Evolutionary conservation across 2,888 invertebrate species (phyloP), one percentile per base, ranked within the genome.

Genomic region (Ganaspis brasiliensis): DNA sequence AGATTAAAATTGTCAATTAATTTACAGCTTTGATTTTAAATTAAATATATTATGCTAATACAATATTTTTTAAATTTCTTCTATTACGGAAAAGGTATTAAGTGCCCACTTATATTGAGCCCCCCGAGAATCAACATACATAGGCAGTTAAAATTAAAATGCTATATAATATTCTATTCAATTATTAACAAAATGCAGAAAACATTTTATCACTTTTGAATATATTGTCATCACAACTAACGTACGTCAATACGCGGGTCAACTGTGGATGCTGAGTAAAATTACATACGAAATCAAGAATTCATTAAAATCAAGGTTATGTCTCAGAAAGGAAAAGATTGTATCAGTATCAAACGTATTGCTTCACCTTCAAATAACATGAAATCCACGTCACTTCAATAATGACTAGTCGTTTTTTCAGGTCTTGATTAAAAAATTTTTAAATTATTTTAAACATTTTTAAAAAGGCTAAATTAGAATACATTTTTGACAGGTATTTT

Each of bases 281-380:
- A 67, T 67, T 24, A 19, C 45, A 63, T 49, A 52, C 67, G 67
- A 67, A 67, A 67, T 67, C 67, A n/a, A 45, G 67, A 67, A 67
- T 67, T 45, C 67, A 67, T 67, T 67, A 67, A 45, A 67, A 26
- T 45, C 67, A 67, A 67, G 67, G 67, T 67, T 67, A 67, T 67
- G 67, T 67, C 67, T 67, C 45, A 24, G 24, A 67, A 67, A 67
- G 67, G 67, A 67, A 24, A 24, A 67, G 45, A 67, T 45, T 45
- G 67, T 24, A 67, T 67, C 14, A 24, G 31, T 4, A 31, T 31
- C 31, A 31, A 6, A 31, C 6, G 31, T 67, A 45, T 67, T 67
- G 67, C 45, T 45, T 67, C 40, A 67, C 67, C 45, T 67, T 40
- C 67, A n/a, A 67, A 45, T n/a, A 67, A 45, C n/a, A 19, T 8